Conservation (phyloP, 2,113 vertebrate species). For the Larimichthys polyactis region DNA sequence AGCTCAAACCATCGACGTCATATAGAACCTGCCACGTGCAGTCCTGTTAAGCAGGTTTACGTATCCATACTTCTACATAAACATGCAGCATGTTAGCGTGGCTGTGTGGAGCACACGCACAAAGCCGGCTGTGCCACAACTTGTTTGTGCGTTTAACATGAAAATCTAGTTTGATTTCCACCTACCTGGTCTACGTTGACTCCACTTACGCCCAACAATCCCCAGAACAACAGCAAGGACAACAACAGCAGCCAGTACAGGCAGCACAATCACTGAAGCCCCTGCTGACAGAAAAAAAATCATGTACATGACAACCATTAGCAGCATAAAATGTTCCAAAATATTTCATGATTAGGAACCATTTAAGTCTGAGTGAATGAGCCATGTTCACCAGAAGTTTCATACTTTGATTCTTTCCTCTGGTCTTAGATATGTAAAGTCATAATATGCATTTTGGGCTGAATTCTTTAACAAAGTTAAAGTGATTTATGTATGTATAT, state of each 20-base stretch:
- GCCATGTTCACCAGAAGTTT: neutral
- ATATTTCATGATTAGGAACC: neutral
- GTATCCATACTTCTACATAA: neutral
- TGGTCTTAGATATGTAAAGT: neutral
- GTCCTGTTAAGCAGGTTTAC: constrained; percentile 4
- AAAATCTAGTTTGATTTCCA: neutral
- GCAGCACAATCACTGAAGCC: accelerated
- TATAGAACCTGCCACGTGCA: neutral
- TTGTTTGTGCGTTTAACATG: too few species aligned
- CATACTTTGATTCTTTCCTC: neutral
- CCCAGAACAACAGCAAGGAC: too few species aligned
- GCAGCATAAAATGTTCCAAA: neutral
- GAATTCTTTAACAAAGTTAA: too few species aligned
- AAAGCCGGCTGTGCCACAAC: neutral
- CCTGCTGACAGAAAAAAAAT: neutral
- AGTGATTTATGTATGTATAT: neutral
- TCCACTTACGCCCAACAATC: accelerated
- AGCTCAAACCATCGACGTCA: neutral
- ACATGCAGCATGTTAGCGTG: neutral
- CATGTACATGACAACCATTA: neutral
- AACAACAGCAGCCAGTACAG: accelerated
- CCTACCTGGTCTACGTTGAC: neutral
- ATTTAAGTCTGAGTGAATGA: neutral
- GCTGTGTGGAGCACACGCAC: neutral
- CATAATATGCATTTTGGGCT: neutral